phyloP scores from a whole-genome alignment of 1,140 invertebrate genomes.

The Sycophaga agraensis region DNA sequence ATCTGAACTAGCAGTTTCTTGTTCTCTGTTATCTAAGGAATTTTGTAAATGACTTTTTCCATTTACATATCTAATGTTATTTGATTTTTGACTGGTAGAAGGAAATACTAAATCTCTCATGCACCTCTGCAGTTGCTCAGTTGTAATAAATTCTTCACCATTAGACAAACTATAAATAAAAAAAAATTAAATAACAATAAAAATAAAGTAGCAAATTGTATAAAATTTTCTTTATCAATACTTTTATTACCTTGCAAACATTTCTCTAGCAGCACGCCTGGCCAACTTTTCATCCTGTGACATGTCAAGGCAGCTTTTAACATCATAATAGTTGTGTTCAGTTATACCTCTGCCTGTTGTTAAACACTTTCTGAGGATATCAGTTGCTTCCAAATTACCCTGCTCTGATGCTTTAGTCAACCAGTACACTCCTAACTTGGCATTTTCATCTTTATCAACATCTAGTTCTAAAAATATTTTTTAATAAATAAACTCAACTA shows the following conservation, averaged over 20 bases:
- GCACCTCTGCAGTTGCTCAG: conserved; percentile 70
- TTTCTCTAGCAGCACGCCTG: conserved; percentile 77
- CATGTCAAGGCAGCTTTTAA: conserved; percentile 80
- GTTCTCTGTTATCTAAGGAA: conserved; percentile 36
- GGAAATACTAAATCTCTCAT: conserved; percentile 64
- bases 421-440: conserved; percentile 78
- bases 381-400: conserved; percentile 82
- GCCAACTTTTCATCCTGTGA: conserved; percentile 83
- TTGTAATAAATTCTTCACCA: conserved; percentile 83
- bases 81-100: conserved; percentile 36
- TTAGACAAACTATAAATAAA: conserved; percentile 75
- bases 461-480: conserved; percentile 59
- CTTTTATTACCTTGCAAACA: conserved; percentile 71
- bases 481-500: too few relatives aligned
- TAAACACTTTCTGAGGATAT: conserved; percentile 76
- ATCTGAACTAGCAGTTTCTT: conserved; percentile 37
- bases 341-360: conserved; percentile 77
- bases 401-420: conserved; percentile 86
- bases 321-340: conserved; percentile 78
- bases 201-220: too few relatives aligned
- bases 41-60: conserved; percentile 36
- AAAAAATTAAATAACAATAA: too few relatives aligned
- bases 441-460: conserved; percentile 65
- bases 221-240: neutral
- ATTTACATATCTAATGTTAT: conserved; percentile 22